Base-by-base conservation (phyloP, 1,140 invertebrate species). In the Caenorhabditis tropicalis region DNA sequence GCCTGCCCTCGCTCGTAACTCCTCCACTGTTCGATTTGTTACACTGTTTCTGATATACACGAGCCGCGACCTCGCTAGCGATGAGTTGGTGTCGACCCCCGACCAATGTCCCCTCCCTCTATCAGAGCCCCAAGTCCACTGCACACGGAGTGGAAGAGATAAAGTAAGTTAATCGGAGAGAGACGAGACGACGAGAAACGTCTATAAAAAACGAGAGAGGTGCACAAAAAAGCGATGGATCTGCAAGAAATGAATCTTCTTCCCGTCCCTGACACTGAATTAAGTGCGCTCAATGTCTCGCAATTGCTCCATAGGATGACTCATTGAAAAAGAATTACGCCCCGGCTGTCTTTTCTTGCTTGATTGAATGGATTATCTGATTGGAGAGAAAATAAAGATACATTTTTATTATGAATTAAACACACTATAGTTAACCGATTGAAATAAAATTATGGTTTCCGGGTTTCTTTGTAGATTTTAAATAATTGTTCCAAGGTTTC, bases 31-130 rank as follows among this genome's bases (percentile, higher is more conserved):
- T 74, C 65, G 36, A 74, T 74, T 74, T 74, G 65, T 74, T 74
- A 74, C 65, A 74, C 65, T 74, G 19, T 74, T 43, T 74, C 65
- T 74, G 65, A 74, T 74, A 74, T 74, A 74, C 65, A 74, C 65
- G 21, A 74, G 65, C 65, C 29, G 29, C 65, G 12, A 33, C 36
- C 29, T 21, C 29, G 58, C 31, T 29, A 36, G 65, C 33, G 65
- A 74, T 7, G 36, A 46, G 65, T 24, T 74, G 65, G 65, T 74
- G 65, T 74, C 65, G 65, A 74, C 65, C 65, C 53, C 36, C 29
- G 65, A 10, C 65, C 65, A 27, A 74, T 74, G 65, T 43, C 36
- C 36, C 43, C n/a, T n/a, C n/a, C 12, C 65, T 74, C 65, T 74
- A 74, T 74, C 65, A 74, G 65, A 74, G 65, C 65, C 65, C 65